phyloP scores from a whole-genome alignment of 2,797 vertebrate genomes.

The Graptemys geographica region DNA sequence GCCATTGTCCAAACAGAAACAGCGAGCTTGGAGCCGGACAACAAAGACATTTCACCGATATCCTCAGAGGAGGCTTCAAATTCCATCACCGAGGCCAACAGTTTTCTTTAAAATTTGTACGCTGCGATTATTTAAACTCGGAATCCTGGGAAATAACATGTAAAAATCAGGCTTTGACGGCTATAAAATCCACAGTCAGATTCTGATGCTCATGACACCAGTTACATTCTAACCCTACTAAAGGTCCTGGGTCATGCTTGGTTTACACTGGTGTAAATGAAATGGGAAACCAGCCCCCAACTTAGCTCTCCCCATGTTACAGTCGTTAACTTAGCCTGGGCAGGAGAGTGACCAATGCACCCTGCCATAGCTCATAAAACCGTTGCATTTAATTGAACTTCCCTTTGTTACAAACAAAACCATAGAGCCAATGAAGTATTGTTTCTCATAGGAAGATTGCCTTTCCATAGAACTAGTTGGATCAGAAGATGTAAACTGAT shows the following conservation, averaged over 20 bases:
- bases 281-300: rapidly evolving
- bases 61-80: background rate
- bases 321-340: background rate
- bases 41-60: background rate
- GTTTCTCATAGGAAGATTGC: background rate
- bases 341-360: background rate
- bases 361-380: background rate
- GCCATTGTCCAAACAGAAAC: background rate
- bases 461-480: background rate
- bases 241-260: rapidly evolving
- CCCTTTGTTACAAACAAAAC: background rate
- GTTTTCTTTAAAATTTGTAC: background rate
- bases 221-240: rapidly evolving
- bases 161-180: rapidly evolving
- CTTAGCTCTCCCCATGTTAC: rapidly evolving
- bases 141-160: background rate
- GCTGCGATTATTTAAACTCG: background rate
- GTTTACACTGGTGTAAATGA: rapidly evolving
- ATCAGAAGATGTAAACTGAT: background rate
- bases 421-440: background rate
- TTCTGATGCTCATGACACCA: rapidly evolving
- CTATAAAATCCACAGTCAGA: background rate
- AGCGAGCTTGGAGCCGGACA: rapidly evolving
- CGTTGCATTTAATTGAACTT: background rate
- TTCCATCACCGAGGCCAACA: background rate